Base-by-base conservation (phyloP, 2,888 invertebrate genomes). In the Polyommatus icarus region DNA sequence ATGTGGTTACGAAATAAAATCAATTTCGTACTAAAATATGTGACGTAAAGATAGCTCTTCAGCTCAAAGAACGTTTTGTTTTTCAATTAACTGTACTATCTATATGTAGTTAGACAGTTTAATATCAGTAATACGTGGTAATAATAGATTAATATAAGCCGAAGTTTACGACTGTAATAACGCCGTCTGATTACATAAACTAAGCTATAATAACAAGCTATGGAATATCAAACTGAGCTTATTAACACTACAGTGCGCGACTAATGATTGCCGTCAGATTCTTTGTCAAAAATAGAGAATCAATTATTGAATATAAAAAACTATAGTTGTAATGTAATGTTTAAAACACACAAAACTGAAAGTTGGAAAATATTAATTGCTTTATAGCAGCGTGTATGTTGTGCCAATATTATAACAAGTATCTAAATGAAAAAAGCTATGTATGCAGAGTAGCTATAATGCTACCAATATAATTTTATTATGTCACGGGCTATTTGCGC, bases 151-250 rank as follows among this genome's bases (percentile, higher is more conserved):
- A 50, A 75, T 75, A 24, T 54, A 50, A 75, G 24, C 29, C 15
- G 8, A 24, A 75, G 18, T 54, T 75, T 75, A 75, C 75, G 75
- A 75, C 50, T 50, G 24, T 75, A 75, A 75, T 75, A 75, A 75
- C 75, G 54, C 24, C 40, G 73, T 24, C n/a, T 46, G 46, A 75
- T 75, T 75, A 75, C 75, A 75, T 50, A 73, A 73, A 73, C 50
- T 75, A 50, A 75, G 75, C 75, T 75, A 32, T 75, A 50, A 4
- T 75, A 50, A 4, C 54, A 54, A 29, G 12, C 54, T 29, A 29
- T 24, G 54, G 24, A 24, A 40, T 40, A 46, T 75, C 75, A 75
- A 24, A 50, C 40, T 46, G 40, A 54, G 8, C 24, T 20, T 50
- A 54, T 29, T 75, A 75, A 20, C 73, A 46, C 73, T n/a, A 8